Conservation (phyloP, 1,140 invertebrate species). For the Nephila pilipes region DNA sequence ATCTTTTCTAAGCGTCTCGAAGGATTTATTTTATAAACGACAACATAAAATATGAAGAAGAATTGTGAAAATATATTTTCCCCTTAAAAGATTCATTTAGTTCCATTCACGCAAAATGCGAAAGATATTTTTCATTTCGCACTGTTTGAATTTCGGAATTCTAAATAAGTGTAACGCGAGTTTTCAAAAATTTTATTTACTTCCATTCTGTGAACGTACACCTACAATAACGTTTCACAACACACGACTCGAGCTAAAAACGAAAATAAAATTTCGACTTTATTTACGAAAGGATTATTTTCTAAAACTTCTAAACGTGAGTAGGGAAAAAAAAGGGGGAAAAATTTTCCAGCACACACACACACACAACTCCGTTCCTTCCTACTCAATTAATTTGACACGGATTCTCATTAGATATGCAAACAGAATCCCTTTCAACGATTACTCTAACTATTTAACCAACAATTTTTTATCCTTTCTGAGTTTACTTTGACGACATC, state of each 20-base stretch:
- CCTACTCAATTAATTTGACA: slow-evolving; percentile 52
- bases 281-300: slow-evolving; percentile 36
- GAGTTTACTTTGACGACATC: slow-evolving; percentile 47
- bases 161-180: too few relatives aligned
- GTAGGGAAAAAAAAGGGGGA: background rate
- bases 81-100: too few relatives aligned
- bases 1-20: too few relatives aligned
- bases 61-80: too few relatives aligned
- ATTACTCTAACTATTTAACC: slow-evolving; percentile 49
- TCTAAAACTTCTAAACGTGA: background rate
- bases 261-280: background rate
- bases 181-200: too few relatives aligned
- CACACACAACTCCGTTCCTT: background rate
- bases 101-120: too few relatives aligned
- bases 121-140: too few relatives aligned
- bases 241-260: background rate
- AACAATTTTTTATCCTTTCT: background rate
- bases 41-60: too few relatives aligned
- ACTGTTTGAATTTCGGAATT: too few relatives aligned
- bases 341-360: background rate
- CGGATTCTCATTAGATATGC: slow-evolving; percentile 46
- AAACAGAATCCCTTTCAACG: slow-evolving; percentile 43
- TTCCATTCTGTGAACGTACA: too few relatives aligned
- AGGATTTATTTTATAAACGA: too few relatives aligned
- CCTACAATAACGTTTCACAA: too few relatives aligned